Conservation (phyloP, 2,113 vertebrate genomes). For the Hydropotes inermis region DNA sequence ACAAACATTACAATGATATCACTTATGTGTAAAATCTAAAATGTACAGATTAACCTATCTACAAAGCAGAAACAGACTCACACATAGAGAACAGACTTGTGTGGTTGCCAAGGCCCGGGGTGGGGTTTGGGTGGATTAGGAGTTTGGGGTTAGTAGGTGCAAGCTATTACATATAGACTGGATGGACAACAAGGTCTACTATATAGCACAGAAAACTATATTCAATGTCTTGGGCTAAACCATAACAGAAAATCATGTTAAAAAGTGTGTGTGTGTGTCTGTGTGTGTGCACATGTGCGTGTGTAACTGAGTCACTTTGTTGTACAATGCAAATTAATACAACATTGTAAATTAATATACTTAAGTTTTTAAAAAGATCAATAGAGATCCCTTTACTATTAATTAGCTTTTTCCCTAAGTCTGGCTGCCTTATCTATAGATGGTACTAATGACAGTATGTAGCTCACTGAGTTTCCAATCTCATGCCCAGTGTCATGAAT, state of each 20-base stretch:
- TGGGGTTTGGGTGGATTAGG: background rate
- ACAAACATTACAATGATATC: background rate
- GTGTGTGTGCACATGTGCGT: background rate
- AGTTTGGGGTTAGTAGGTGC: background rate
- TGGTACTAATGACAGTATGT: background rate
- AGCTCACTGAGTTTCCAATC: background rate
- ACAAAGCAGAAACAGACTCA: background rate
- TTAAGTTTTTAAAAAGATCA: background rate
- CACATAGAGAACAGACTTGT: background rate
- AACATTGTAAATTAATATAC: background rate
- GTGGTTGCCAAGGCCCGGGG: background rate
- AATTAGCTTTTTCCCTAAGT: background rate
- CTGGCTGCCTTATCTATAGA: background rate
- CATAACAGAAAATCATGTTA: background rate
- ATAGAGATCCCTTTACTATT: background rate
- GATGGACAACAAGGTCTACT: background rate
- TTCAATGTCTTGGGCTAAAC: background rate
- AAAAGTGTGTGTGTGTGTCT: background rate
- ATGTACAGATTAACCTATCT: background rate
- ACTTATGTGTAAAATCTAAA: background rate
- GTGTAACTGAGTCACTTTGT: background rate
- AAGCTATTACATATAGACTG: background rate
- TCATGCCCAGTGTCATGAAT: background rate
- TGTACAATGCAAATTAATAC: background rate
- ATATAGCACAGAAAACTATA: background rate